Percentiles rank a stretch among this genome's conserved stretches.
Conservation (phyloP, 2,797 vertebrate species). For the Tiaroga cobitis region DNA sequence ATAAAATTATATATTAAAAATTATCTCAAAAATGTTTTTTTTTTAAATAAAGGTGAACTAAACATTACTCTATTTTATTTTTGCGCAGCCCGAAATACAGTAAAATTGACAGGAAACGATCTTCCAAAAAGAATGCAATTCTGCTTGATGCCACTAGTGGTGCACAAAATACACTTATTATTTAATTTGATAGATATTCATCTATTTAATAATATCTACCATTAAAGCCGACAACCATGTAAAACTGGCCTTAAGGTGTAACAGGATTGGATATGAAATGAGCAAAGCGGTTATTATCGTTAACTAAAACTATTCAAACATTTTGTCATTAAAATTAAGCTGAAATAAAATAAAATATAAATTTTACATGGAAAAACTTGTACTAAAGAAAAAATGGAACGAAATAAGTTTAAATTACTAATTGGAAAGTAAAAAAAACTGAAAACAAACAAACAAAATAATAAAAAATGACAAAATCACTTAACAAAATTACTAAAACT, state of each 20-base stretch:
- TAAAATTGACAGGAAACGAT: background rate
- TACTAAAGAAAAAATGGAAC: background rate
- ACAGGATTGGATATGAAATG: background rate
- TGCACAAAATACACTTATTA: background rate
- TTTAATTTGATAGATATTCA: background rate
- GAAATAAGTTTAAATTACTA: background rate
- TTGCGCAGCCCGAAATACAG: background rate
- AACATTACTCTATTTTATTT: background rate
- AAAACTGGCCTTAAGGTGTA: background rate
- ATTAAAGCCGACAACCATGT: background rate
- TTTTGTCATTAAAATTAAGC: background rate
- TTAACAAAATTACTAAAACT: background rate
- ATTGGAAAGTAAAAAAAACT: background rate
- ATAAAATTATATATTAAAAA: background rate
- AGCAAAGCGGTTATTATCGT: background rate
- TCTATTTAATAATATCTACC: background rate
- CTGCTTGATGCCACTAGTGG: background rate
- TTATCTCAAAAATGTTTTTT: too few relatives aligned
- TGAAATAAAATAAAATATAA: background rate
- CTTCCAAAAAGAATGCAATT: background rate
- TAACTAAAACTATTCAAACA: background rate
- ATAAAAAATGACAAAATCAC: background rate
- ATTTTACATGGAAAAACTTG: background rate
- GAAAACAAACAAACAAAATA: background rate
- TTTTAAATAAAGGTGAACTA: background rate